Conservation (phyloP, 2,113 vertebrate species). For the Grammomys surdaster region DNA sequence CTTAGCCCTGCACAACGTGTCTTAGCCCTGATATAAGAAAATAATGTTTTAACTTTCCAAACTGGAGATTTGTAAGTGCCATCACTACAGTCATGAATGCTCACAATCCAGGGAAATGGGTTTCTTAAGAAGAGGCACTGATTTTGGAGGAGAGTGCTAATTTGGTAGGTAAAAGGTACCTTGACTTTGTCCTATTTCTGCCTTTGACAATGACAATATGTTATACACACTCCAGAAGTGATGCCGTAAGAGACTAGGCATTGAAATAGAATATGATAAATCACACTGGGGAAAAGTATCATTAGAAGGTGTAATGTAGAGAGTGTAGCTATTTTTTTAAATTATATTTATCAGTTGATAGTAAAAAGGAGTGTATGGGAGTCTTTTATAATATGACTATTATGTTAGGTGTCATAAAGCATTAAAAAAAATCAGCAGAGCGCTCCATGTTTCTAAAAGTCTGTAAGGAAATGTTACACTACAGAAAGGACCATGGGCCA, state of each 20-base stretch:
- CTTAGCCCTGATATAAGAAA: background rate
- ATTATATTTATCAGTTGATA: background rate
- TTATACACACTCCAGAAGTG: background rate
- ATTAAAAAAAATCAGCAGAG: constrained; percentile 35
- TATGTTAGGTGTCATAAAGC: background rate
- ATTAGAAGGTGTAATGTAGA: background rate
- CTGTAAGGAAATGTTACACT: constrained; percentile 17
- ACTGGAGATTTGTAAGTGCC: background rate
- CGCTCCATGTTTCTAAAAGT: constrained; percentile 26
- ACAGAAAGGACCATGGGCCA: background rate
- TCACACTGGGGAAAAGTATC: background rate
- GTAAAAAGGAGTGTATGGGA: background rate
- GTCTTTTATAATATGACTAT: background rate
- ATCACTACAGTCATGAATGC: background rate
- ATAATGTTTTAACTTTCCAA: background rate
- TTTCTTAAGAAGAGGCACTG: background rate
- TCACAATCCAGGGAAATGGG: background rate
- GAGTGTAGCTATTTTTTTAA: background rate
- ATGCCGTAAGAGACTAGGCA: constrained; percentile 16
- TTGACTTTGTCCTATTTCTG: constrained; percentile 14
- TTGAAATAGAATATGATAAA: background rate
- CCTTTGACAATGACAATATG: background rate
- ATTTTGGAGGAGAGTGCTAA: constrained; percentile 14
- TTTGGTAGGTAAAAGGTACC: background rate
- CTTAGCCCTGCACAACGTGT: background rate